Base-by-base conservation (phyloP, 2,888 invertebrate genomes). In the Amblyjoppa fuscipennis region DNA sequence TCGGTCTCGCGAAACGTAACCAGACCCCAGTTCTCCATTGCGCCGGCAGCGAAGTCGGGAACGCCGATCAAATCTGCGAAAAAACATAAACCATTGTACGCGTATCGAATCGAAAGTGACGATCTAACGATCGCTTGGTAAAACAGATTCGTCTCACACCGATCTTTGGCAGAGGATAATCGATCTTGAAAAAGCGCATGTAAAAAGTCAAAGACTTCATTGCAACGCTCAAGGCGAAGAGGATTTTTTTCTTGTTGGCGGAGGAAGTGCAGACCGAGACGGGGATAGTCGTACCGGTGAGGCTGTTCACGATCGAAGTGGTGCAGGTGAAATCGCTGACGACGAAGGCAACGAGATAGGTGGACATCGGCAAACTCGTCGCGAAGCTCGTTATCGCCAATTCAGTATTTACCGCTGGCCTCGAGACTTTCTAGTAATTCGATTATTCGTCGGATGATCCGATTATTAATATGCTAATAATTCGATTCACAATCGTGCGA, bases 1-100 rank as follows among this genome's bases (percentile, higher is more conserved):
- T 88, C 86, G 61, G 85, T 85, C 74, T 86, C 86, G 28, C 96
- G 96, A 71, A 91, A 92, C 1, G 95, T 97, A 97, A 31, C 97
- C 70, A 98, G 94, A 5, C 98, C 98, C 98, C 98, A 98, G 92
- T 98, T 98, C 93, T 98, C 98, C 98, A 98, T 98, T 28, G 98
- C 98, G 20, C 97, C 97, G 89, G 96, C 96, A 34, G 96, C 95
- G 90, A 98, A 98, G 90, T 98, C 97, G 0, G 98, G 98, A 6
- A 98, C 96, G 0, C 97, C 98, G 0, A 97, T 96, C 84, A 97
- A 96, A 90, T 98, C 99, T 77, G 45, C 45, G 20, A 45, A 25
- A 68, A 97, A 98, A 97, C 93, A 98, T 98, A 49, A 45, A 41
- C 6, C 1, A 28, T 41, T 7, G 3, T 20, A 38, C 16, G 31